Base-by-base conservation (phyloP, 2,888 invertebrate species). In the Drosophila buzzatii region DNA sequence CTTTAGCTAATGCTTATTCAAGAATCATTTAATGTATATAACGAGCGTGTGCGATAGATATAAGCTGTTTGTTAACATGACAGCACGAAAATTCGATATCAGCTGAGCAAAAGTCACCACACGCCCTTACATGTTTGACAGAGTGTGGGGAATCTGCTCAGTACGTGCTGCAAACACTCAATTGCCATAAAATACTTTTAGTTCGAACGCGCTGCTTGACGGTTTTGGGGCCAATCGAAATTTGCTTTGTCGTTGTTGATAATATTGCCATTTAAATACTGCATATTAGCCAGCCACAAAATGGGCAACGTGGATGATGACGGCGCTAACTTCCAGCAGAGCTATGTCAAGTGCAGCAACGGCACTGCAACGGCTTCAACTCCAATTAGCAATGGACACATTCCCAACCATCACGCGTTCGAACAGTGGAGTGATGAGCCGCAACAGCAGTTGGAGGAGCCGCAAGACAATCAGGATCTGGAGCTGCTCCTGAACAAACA, bases 301-400 rank as follows among this genome's bases (percentile, higher is more conserved):
- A 85, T 85, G 85, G 85, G 85, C 45, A 85, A 85, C 52, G 72
- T 85, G 45, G 85, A 85, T 59, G 76, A 78, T 42, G 81, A 84
- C 53, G 69, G 66, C 12, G 73, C 69, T 49, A 62, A 27, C 51
- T 76, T 80, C 31, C 76, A 74, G 57, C 65, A 63, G 16, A 75
- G 62, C 52, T 85, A 72, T 42, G 71, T 37, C 20, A 70, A 67
- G n/a, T 60, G 56, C 27, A 49, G 44, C 45, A 71, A 49, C 51
- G 67, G 68, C 37, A 57, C 31, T 23, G 45, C 16, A 33, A 72
- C 66, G 37, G 18, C 42, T 9, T 53, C 42, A 18, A 61, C 42
- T 69, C 77, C 71, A 76, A 77, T 76, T 31, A 68, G 72, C 64
- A 76, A 79, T 52, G 79, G 76, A 62, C 76, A 72, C 78, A 78